Evolutionary conservation across 2,113 vertebrate species (phyloP), one percentile per base, ranked within the genome.

Genomic region (Spea bombifrons): DNA sequence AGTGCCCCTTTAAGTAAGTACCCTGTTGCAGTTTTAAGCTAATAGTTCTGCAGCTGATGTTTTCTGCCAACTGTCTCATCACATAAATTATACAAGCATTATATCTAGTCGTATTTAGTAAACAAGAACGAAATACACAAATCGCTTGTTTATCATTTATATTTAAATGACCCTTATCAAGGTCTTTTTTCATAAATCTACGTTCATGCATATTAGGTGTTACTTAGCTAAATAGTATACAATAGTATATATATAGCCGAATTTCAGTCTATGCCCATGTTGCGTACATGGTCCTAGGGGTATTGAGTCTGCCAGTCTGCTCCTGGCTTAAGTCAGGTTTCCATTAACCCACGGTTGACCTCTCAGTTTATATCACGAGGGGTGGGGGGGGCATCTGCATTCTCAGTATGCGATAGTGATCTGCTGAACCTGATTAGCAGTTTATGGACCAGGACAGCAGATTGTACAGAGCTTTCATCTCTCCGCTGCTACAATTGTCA

Each of bases 401-500:
- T 46, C 50, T 47, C 77, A 67, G 63, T 12, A 57, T 17, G 43
- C 48, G 77, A 73, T 79, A 79, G 70, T 73, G 30, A 79, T 79
- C 77, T 79, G 10, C 49, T 79, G 77, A 55, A 79, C 70, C 70
- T 79, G 77, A 79, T 79, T 79, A 79, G 77, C 70, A 71, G 70
- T 79, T 79, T 79, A 79, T 79, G 77, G 71, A 73, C 43, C 77
- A 73, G 61, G 77, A 73, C 70, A 73, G 70, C 70, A 73, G 77
- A 73, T 47, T 73, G 77, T 65, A 9, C 44, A 16, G 43, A 57
- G 70, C 70, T 79, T 79, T 79, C 77, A 79, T 79, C 77, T 72
- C 81, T 83, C 79, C 55, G 77, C 66, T 66, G 80, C 17, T 76
- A 76, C 77, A 82, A 85, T 81, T 81, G 79, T 81, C 84, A 83